Base-by-base conservation (phyloP, 2,113 vertebrate genomes). In the Turnix velox region DNA sequence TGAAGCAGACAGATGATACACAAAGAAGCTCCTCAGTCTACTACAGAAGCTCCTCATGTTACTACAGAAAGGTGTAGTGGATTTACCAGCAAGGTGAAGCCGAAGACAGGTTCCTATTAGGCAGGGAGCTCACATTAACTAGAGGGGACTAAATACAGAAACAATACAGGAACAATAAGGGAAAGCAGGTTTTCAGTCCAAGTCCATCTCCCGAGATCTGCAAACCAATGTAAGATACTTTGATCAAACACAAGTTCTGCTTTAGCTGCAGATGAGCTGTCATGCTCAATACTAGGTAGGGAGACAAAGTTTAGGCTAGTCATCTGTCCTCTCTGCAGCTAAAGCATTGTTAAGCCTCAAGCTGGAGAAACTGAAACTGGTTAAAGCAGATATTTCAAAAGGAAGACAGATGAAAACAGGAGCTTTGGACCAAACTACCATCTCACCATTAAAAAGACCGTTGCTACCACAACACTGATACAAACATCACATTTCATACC, bases 381-480 rank as follows among this genome's bases (percentile, higher is more conserved):
- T 87, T 85, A 68, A 63, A 89, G 45, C 0, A 0, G 46, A 63
- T 75, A 55, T 84, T 94, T 92, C 63, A 62, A 71, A 88, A 76
- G 54, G 30, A 84, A 67, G 84, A 84, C 62, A 79, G 78, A 66
- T 91, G 75, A 96, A 95, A 95, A 91, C 42, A 82, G 81, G 27
- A 65, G 24, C 74, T 90, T 92, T 33, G 63, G 57, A 91, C 87
- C 48, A 94, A 91, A 91, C 48, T 30, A 85, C 84, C 78, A 72
- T 31, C 87, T 80, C 87, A 74, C 80, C 31, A 0, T 87, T 91
- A 91, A 94, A 92, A 88, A 68, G 75, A 65, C 57, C 4, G 89
- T 95, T 96, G 92, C 96, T 80, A 97, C 92, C 96, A 94, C 93
- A 96, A 96, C 95, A 72, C 75, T 55, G 39, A 96, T 16, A 95